A percentile compares a stretch with the other conserved stretches of the same genome.
These are phyloP conservation scores for Chunga burmeisteri DNA, from an alignment of 2,113 vertebrate genomes.

Conservation along the genomic window DNA sequence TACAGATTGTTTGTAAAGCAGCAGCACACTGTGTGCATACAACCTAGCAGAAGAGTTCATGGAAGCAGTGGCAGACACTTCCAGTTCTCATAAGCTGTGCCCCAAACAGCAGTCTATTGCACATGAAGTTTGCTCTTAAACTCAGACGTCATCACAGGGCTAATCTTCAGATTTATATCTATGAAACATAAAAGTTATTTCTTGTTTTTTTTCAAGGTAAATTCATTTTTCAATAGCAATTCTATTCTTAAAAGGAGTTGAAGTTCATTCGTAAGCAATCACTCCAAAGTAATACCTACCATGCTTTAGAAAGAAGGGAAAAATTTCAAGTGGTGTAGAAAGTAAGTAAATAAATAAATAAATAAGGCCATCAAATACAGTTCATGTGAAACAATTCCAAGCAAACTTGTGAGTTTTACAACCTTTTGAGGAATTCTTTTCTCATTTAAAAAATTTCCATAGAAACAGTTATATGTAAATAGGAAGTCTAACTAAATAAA, in stretches of 20 bases:
- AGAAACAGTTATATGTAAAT: neutral
- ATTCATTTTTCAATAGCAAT: neutral
- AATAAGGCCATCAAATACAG: neutral
- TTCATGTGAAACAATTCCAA: conserved; percentile 33
- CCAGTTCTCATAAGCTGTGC: neutral
- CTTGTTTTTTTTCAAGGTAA: neutral
- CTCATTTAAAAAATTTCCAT: conserved; percentile 33
- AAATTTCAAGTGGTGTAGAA: neutral
- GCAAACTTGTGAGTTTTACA: conserved; percentile 54
- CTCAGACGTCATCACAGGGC: neutral
- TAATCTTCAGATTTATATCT: neutral
- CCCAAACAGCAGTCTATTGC: neutral
- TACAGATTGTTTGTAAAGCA: neutral
- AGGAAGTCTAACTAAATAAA: neutral
- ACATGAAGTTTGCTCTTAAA: neutral
- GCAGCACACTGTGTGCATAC: neutral
- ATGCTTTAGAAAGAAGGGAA: neutral
- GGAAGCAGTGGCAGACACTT: neutral
- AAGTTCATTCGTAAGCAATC: neutral
- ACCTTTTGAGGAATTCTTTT: conserved; percentile 29
- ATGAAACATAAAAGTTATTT: neutral
- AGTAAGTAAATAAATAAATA: neutral
- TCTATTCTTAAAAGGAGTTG: neutral
- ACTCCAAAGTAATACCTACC: neutral
- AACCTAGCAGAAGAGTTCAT: neutral